Percentiles rank a stretch among this genome's conserved stretches.
Evolutionary conservation across 2,797 vertebrate species (phyloP).

Genomic region (Spheniscus humboldti): DNA sequence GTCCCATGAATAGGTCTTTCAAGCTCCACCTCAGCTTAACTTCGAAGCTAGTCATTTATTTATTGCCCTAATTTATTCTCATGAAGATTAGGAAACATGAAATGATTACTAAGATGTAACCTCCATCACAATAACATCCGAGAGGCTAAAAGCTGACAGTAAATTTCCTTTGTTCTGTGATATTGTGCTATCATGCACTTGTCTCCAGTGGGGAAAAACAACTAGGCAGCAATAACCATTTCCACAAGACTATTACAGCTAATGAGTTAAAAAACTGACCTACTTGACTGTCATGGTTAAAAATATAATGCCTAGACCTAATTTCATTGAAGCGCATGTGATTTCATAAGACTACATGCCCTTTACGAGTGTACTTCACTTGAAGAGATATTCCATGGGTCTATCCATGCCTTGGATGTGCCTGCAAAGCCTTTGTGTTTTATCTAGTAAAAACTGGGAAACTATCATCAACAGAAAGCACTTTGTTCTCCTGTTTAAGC

Average conservation of each 20-base stretch:
- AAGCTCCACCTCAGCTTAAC: not conserved
- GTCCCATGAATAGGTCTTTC: not conserved
- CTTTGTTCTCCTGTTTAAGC: not conserved
- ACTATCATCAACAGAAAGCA: not conserved
- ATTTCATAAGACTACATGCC: slow-evolving; percentile 12
- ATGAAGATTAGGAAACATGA: not conserved
- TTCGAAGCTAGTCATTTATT: not conserved
- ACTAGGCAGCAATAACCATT: not conserved
- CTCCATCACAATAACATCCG: not conserved
- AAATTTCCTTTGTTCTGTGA: not conserved
- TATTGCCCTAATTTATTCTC: not conserved
- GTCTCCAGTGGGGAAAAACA: not conserved
- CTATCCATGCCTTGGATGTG: not conserved
- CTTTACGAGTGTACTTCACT: not conserved
- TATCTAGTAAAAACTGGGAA: not conserved
- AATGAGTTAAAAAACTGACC: slow-evolving; percentile 56
- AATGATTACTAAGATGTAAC: not conserved
- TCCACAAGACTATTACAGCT: slow-evolving; percentile 7
- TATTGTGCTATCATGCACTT: not conserved
- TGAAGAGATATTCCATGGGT: not conserved
- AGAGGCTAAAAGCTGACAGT: not conserved
- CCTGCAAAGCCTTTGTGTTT: not conserved
- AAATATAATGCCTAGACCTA: slow-evolving; percentile 50
- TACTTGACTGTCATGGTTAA: slow-evolving; percentile 38
- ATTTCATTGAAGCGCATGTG: slow-evolving; percentile 47